Percentiles rank a stretch among this genome's conserved stretches.
Conservation (phyloP, 2,113 vertebrate species). For the Psilopsiagon aymara region DNA sequence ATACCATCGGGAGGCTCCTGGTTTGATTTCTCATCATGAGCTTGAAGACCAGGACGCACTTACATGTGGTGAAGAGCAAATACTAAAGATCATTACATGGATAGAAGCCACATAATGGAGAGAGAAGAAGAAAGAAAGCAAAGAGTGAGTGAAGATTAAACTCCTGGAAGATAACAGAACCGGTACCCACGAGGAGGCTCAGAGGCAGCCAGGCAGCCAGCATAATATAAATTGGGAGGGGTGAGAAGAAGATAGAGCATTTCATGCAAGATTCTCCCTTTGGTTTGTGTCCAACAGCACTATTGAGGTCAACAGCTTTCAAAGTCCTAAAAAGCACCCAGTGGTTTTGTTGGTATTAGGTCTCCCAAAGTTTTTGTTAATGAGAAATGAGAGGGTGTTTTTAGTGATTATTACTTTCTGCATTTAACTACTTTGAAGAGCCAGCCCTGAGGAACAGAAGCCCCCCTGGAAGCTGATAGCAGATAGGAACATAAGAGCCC, state of each 20-base stretch:
- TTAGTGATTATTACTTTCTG: neutral
- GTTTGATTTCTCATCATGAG: neutral
- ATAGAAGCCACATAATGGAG: neutral
- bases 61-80: neutral
- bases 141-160: neutral
- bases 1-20: neutral
- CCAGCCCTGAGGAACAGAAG: neutral
- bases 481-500: neutral
- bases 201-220: neutral
- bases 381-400: neutral
- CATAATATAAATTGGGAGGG: neutral
- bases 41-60: neutral
- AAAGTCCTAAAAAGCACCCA: neutral
- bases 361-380: neutral
- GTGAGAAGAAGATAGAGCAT: neutral
- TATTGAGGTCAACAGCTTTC: neutral
- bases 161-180: neutral
- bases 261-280: neutral
- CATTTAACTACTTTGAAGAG: neutral
- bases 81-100: neutral
- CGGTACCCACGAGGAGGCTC: neutral
- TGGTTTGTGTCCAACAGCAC: neutral
- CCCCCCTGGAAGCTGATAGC: neutral
- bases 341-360: accelerated
- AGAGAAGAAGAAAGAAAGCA: neutral